Base-by-base conservation (phyloP, 2,113 vertebrate genomes). In the Sinocyclocheilus maitianheensis region DNA sequence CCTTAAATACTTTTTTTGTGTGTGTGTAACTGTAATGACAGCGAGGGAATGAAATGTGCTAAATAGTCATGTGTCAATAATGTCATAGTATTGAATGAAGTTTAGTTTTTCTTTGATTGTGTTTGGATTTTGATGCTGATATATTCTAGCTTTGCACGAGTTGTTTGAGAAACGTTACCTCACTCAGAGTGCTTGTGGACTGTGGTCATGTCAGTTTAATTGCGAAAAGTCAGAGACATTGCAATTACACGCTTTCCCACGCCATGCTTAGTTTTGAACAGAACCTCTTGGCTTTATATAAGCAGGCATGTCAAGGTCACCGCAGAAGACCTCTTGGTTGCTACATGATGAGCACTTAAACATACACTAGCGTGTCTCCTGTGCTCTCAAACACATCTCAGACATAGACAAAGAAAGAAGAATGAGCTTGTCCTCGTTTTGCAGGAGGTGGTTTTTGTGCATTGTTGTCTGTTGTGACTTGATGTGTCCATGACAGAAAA, bases 251-350 rank as follows among this genome's bases (percentile, higher is more conserved):
- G 34, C 18, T 16, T 58, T 78, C 77, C 51, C 77, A 58, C 10
- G 51, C 51, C 26, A 55, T 22, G 77, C 77, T 78, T 60, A 60
- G 77, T 78, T 78, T 12, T 12, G 51, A 58, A 58, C 51, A 20
- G 26, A 34, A 78, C 30, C 14, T 58, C 53, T 58, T 55, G 24
- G 48, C 1, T 8, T 77, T 34, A 34, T 58, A 74, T n/a, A 75
- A 48, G 43, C 43, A 48, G 26, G 18, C 77, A 78, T 37, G 30
- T 60, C 51, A 78, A 78, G 76, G 34, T 58, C 76, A 77, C 76
- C 11, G 11, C 71, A 46, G 71, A 40, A 13, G 20, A 74, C 9
- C 40, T 46, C 71, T 74, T 22, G 65, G 30, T 69, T 69, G 65
- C 30, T 20, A 71, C 37, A 43, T 12, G 51, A 11, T 13, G 76